Percentiles rank a stretch among this genome's conserved stretches.
Conservation (phyloP, 2,797 vertebrate species). For the Melanotaenia parkinsoni region DNA sequence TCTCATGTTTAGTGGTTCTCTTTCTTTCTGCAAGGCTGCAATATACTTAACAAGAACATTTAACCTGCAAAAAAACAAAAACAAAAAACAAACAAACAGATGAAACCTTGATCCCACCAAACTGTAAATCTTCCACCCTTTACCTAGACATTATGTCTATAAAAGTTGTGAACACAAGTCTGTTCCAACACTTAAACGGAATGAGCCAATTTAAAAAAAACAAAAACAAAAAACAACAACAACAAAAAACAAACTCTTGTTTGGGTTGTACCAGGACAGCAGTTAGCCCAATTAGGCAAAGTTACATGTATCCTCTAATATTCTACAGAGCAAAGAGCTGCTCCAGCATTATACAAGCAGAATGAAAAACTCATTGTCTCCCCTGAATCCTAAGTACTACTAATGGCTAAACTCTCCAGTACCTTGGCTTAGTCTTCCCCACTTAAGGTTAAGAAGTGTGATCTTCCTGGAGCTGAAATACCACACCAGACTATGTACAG, state of each 20-base stretch:
- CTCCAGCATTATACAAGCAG: background rate
- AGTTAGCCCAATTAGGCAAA: background rate
- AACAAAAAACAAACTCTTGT: background rate
- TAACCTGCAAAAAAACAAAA: background rate
- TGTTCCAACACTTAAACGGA: background rate
- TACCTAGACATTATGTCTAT: background rate
- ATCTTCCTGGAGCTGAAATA: background rate
- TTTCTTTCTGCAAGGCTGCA: too few species aligned
- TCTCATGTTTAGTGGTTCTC: too few species aligned
- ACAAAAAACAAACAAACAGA: background rate
- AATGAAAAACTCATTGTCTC: background rate
- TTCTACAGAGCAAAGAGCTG: background rate
- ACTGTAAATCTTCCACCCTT: background rate
- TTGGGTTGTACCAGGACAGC: background rate
- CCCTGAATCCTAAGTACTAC: background rate
- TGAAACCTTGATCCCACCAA: background rate
- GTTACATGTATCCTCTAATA: background rate
- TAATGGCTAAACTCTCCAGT: background rate
- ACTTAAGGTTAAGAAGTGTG: background rate
- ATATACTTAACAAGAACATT: too few species aligned
- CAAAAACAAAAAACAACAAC: too few species aligned
- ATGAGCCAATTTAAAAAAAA: background rate
- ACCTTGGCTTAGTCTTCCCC: background rate
- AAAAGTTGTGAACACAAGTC: conserved; percentile 1
- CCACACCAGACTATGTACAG: background rate